Evolutionary conservation across 2,797 vertebrate genomes (phyloP).

Genomic region (Petrocephalus sullivani): DNA sequence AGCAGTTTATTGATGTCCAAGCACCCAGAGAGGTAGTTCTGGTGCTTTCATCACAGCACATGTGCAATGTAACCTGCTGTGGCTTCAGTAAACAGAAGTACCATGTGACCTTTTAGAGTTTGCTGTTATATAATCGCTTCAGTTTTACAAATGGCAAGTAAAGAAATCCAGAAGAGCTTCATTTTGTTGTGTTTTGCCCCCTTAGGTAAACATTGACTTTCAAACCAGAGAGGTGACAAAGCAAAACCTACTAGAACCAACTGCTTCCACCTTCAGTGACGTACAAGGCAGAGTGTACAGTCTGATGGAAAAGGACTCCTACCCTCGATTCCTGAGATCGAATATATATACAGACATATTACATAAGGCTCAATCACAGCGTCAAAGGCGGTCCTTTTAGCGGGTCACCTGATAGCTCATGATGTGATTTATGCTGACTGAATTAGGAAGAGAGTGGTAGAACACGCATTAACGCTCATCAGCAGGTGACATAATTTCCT

Average conservation of each 20-base stretch:
- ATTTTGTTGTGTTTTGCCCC: slow-evolving; percentile 18
- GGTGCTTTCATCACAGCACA: not conserved
- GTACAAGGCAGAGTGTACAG: slow-evolving; percentile 86
- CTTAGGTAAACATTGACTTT: slow-evolving; percentile 90
- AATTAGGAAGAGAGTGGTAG: not conserved
- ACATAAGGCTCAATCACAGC: slow-evolving; percentile 68
- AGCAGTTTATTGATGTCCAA: slow-evolving; percentile 82
- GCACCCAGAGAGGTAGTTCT: slow-evolving; percentile 79
- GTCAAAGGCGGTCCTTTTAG: slow-evolving; percentile 83
- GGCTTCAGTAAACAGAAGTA: not conserved
- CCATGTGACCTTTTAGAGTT: not conserved
- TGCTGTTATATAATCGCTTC: not conserved
- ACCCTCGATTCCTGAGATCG: slow-evolving; percentile 91
- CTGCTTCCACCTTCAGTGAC: slow-evolving; percentile 80
- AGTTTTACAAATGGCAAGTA: not conserved
- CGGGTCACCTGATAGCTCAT: slow-evolving; percentile 13
- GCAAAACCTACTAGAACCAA: slow-evolving; percentile 79
- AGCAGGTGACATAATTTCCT: not conserved
- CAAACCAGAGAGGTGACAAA: slow-evolving; percentile 85
- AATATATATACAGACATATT: slow-evolving; percentile 93
- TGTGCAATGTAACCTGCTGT: not conserved
- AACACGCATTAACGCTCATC: not conserved
- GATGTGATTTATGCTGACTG: not conserved
- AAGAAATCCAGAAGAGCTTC: not conserved
- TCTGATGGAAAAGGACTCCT: slow-evolving; percentile 98